Evolutionary conservation across 2,113 vertebrate species (phyloP), one percentile per base, ranked within the genome.

Genomic region (Corythornis vintsioides): DNA sequence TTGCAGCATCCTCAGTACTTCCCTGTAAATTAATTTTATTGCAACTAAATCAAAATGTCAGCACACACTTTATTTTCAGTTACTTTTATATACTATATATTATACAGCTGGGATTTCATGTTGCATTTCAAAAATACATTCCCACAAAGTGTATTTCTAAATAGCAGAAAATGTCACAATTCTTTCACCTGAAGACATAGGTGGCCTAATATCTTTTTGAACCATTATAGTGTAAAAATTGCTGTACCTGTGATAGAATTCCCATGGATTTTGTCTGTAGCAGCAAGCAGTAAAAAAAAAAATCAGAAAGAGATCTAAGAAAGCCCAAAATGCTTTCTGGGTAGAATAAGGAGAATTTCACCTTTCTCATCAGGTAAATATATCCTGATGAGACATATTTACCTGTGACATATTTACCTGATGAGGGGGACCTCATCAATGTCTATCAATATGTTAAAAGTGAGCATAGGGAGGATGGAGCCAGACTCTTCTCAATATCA

Each of bases 11-110:
- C 93, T 94, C 88, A 75, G 11, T 78, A 87, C 65, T 79, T 88
- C 88, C 88, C 80, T 89, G 50, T 96, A 97, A 97, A 97, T 74
- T 94, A 64, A 77, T 95, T 97, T 96, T 95, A 96, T 94, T 95
- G 86, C 45, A 70, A 47, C 43, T 96, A 97, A 97, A 96, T 97
- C 94, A 97, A 93, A 94, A 85, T 94, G 90, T 86, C 96, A 96
- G 66, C 40, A 66, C 6, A 38, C 85, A 91, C 65, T 95, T 96
- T 86, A 95, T 83, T 93, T 97, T 82, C 79, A 77, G 89, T 88
- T 97, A 88, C 82, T 94, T 97, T 90, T 88, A 84, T 88, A 82
- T 61, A 56, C 20, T 80, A 60, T 75, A 55, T 93, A 89, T 76
- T 81, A 74, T 59, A 64, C 61, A 83, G 71, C 92, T 90, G 85